These are phyloP conservation scores for Drosophila demipolita DNA, from an alignment of 2,888 invertebrate species.

Conservation along the genomic window DNA sequence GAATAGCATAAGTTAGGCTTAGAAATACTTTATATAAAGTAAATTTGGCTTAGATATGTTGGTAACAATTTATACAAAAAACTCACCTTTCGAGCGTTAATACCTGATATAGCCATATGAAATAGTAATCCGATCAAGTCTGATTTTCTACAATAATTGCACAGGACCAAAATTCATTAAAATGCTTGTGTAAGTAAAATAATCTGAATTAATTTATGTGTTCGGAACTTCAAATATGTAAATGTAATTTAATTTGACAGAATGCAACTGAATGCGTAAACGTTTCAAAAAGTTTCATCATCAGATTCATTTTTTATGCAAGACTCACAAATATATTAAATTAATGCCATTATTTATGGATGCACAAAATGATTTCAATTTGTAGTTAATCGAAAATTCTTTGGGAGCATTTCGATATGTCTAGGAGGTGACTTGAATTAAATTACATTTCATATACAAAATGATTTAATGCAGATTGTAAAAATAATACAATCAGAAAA, in stretches of 20 bases:
- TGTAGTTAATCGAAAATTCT: no score
- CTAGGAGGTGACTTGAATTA: no score
- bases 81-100: no score
- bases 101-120: no score
- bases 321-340: constrained; percentile 17
- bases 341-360: not conserved
- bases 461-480: no score
- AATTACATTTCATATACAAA: no score
- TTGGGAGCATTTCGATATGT: no score
- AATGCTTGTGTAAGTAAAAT: not conserved
- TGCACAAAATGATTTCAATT: no score
- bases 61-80: no score
- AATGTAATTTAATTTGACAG: constrained; percentile 13
- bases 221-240: constrained; percentile 26
- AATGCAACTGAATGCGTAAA: not conserved
- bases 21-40: not conserved
- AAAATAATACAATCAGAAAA: no score
- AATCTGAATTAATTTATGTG: constrained; percentile 10
- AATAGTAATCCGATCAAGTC: no score
- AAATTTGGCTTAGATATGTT: no score
- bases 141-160: not conserved
- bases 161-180: not conserved
- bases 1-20: not conserved
- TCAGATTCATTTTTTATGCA: constrained; percentile 23
- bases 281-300: constrained; percentile 9